Conservation (phyloP, 2,113 vertebrate genomes). For the Arothron firmamentum region DNA sequence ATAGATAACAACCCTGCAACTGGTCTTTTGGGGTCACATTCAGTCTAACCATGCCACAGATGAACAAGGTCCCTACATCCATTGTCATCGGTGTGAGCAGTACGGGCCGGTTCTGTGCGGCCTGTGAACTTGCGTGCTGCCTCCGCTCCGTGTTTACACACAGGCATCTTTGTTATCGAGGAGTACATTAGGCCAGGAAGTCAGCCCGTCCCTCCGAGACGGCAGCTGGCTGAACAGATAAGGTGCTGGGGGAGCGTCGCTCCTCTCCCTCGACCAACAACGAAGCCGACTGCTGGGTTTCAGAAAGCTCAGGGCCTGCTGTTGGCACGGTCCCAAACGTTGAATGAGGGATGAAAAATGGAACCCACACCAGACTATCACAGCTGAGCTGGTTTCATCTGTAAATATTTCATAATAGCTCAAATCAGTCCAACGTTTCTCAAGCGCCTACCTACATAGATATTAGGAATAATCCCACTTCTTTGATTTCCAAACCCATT, state of each 20-base stretch:
- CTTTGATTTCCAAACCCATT: no score
- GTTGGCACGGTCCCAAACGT: background rate
- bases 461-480: no score
- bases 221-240: slow-evolving; percentile 58
- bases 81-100: background rate
- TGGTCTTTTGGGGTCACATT: background rate
- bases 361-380: no score
- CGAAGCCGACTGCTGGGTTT: background rate
- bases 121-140: background rate
- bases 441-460: no score
- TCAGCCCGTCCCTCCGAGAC: slow-evolving; percentile 24
- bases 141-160: slow-evolving; percentile 21
- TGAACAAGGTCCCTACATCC: background rate
- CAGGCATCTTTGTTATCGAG: slow-evolving; percentile 59
- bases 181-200: slow-evolving; percentile 48
- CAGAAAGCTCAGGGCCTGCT: background rate
- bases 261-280: slow-evolving; percentile 2
- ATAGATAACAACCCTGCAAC: background rate
- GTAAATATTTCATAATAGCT: no score
- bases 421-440: no score
- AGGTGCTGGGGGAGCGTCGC: slow-evolving; percentile 12
- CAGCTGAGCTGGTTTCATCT: no score
- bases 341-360: background rate
- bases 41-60: background rate
- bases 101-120: background rate